Percentiles rank a stretch among this genome's conserved stretches.
These are phyloP conservation scores for Pelecanus crispus DNA, from an alignment of 2,113 vertebrate species.

Conservation along the genomic window DNA sequence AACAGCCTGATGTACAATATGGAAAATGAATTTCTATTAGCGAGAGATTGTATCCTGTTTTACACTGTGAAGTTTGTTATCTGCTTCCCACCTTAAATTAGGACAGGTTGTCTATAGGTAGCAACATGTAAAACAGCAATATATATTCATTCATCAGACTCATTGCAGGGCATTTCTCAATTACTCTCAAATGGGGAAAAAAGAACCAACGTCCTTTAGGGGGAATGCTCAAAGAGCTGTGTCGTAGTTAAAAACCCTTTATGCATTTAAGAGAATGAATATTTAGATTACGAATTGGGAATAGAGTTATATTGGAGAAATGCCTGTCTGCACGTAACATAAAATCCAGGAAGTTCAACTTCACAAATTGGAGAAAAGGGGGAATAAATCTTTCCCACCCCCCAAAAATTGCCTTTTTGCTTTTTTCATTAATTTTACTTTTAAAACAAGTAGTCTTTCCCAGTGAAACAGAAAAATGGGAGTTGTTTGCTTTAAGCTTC, in stretches of 20 bases:
- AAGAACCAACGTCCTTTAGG: neutral
- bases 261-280: neutral
- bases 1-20: neutral
- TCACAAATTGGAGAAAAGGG: neutral
- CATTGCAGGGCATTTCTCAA: neutral
- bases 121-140: neutral
- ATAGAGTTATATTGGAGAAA: neutral
- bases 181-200: neutral
- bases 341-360: neutral
- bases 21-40: slow-evolving; percentile 50
- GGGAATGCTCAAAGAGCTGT: neutral
- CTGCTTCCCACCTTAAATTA: slow-evolving; percentile 50
- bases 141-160: neutral
- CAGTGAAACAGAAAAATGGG: neutral
- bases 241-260: neutral
- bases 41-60: slow-evolving; percentile 9
- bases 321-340: neutral
- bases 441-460: neutral
- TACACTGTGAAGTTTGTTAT: slow-evolving; percentile 1
- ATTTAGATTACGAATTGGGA: neutral
- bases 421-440: neutral
- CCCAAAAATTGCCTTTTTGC: neutral
- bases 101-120: neutral
- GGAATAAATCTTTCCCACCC: neutral
- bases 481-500: neutral